Evolutionary conservation across 37 sponge, comb jelly and placozoan genomes (phyloP), one percentile per base, ranked within the genome.

Genomic region (Aplysina aerophoba): DNA sequence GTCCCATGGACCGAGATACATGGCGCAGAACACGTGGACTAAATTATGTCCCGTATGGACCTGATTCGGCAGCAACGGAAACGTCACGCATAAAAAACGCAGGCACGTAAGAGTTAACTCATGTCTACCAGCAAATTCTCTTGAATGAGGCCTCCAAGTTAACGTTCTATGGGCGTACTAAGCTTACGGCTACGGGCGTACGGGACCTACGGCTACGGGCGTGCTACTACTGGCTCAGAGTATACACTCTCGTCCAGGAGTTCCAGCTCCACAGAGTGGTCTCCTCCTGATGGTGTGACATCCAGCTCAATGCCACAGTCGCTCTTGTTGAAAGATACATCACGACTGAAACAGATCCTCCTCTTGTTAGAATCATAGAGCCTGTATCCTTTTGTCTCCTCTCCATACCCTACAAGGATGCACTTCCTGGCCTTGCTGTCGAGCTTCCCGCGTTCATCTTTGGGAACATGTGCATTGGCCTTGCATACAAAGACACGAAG

Each of bases 271-370:
- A 11, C 3, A 27, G 4, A 62, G 15, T 57, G 63, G 11, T 62
- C 63, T 27, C 27, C 63, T 62, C 27, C 63, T 62, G 63, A 13
- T 11, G 3, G 11, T 5, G 27, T 62, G 63, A 62, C 25, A 5
- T 64, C 83, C 1, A 14, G 16, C 41, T 62, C 41, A 39, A 54
- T 54, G n/a, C 73, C 85, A 84, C 34, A 22, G 35, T 72, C 68
- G n/a, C 64, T 20, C 54, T 90, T 86, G 81, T 85, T 80, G 69
- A 91, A 91, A 15, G 13, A 20, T 14, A 91, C 87, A 62, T 87
- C 87, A 22, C 91, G 80, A 33, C 91, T 91, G 64, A 86, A 57
- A 12, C 84, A 41, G 44, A 91, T 73, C 44, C 55, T 87, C 30
- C 35, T 22, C 54, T 34, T 69, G 28, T 57, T 39, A 24, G 41